Percentiles rank a stretch among this genome's conserved stretches.
Conservation (phyloP, 2,113 vertebrate species). For the Taurulus bubalis region DNA sequence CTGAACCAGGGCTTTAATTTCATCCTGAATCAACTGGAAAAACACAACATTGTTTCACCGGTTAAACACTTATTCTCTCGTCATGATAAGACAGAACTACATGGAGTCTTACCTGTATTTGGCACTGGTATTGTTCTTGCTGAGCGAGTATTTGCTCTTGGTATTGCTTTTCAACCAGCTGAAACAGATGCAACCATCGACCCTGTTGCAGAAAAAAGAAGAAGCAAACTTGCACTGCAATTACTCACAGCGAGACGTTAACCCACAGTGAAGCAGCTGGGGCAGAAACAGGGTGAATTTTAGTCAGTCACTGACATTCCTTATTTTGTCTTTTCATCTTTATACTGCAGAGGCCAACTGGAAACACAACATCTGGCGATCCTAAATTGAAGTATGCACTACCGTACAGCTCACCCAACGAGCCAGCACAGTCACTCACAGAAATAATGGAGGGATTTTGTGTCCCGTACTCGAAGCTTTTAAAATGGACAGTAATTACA, state of each 20-base stretch:
- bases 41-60: neutral
- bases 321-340: neutral
- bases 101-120: conserved; percentile 87
- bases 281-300: neutral
- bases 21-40: conserved; percentile 92
- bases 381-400: neutral
- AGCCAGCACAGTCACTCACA: neutral
- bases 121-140: conserved; percentile 93
- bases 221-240: neutral
- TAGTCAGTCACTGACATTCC: neutral
- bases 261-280: neutral
- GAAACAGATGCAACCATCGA: conserved; percentile 93
- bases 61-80: neutral
- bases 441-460: neutral
- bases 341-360: neutral
- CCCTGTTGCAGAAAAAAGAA: conserved; percentile 82
- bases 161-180: conserved; percentile 93
- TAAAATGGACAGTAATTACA: neutral
- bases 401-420: neutral
- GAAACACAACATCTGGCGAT: neutral
- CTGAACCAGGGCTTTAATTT: conserved; percentile 91
- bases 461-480: neutral
- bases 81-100: neutral
- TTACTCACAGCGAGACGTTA: neutral
- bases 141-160: conserved; percentile 93